Percentiles rank a stretch among this genome's conserved stretches.
Evolutionary conservation across 2,888 invertebrate species (phyloP).

Genomic region (Thalpophila matura): DNA sequence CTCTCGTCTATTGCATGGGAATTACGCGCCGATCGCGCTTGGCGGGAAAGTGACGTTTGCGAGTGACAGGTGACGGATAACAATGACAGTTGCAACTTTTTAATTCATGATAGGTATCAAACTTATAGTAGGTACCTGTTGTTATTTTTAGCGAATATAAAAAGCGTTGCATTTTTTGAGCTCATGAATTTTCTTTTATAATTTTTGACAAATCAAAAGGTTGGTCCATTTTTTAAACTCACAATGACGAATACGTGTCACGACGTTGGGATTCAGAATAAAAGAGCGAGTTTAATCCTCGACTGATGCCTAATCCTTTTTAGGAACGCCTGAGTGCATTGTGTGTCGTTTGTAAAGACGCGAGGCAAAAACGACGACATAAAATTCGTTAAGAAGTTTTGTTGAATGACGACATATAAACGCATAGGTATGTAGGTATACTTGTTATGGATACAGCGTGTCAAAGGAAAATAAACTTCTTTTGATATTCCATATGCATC

Average conservation of each 20-base stretch:
- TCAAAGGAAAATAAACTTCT: slow-evolving; percentile 64
- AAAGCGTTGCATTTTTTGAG: slow-evolving; percentile 41
- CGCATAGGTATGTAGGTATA: slow-evolving; percentile 52
- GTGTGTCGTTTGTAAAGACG: slow-evolving; percentile 70
- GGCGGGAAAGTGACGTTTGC: slow-evolving; percentile 81
- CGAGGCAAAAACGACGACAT: slow-evolving; percentile 67
- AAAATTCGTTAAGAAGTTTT: slow-evolving; percentile 67
- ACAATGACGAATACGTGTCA: slow-evolving; percentile 77
- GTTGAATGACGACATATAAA: slow-evolving; percentile 64
- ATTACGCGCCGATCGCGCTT: slow-evolving; percentile 76
- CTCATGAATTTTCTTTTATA: slow-evolving; percentile 40
- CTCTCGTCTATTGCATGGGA: slow-evolving; percentile 80
- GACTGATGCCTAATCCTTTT: slow-evolving; percentile 78
- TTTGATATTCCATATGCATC: slow-evolving; percentile 75
- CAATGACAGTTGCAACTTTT: slow-evolving; percentile 59
- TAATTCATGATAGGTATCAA: slow-evolving; percentile 55
- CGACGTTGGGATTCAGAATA: slow-evolving; percentile 80
- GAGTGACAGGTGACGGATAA: slow-evolving; percentile 75
- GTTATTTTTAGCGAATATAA: slow-evolving; percentile 52
- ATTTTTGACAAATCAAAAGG: slow-evolving; percentile 35
- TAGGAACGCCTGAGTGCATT: slow-evolving; percentile 69
- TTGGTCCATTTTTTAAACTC: slow-evolving; percentile 54
- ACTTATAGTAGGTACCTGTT: no score
- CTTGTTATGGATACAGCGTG: slow-evolving; percentile 57
- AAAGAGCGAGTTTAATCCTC: slow-evolving; percentile 74